Evolutionary conservation across 2,113 vertebrate species (phyloP).

Genomic region (Geothlypis trichas): DNA sequence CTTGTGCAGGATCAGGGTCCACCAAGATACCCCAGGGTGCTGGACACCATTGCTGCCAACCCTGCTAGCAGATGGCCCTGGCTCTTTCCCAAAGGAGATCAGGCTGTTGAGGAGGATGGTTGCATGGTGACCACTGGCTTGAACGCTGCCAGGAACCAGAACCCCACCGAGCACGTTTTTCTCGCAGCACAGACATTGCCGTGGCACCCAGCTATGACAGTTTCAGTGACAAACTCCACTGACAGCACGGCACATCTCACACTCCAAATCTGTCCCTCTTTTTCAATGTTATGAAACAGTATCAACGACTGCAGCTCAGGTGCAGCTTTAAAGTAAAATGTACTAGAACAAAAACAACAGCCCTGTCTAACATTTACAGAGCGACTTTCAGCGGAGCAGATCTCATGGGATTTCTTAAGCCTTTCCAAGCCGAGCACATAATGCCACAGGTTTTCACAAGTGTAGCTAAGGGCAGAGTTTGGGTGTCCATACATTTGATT

Average conservation of each 20-base stretch:
- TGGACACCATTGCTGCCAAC: not conserved
- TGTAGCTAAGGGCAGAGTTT: not conserved
- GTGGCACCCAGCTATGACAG: fast-evolving
- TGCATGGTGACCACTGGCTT: not conserved
- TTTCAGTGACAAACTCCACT: not conserved
- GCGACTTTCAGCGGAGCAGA: not conserved
- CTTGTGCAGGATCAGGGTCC: fast-evolving
- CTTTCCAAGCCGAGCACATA: not conserved
- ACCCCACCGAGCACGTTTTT: fast-evolving
- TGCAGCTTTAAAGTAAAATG: not conserved
- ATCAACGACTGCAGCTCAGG: not conserved
- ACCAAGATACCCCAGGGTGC: not conserved
- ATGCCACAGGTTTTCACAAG: not conserved
- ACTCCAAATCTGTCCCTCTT: not conserved
- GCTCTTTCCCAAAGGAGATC: not conserved
- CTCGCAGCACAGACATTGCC: not conserved
- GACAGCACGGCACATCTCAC: not conserved
- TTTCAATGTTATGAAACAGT: not conserved
- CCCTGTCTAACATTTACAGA: slow-evolving; percentile 29
- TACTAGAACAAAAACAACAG: not conserved
- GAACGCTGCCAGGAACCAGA: not conserved
- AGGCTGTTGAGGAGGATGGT: not conserved
- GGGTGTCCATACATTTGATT: not conserved
- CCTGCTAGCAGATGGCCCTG: not conserved
- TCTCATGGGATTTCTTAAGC: not conserved